phyloP scores from a whole-genome alignment of 2,797 vertebrate species.

The Cetoscarus ocellatus region DNA sequence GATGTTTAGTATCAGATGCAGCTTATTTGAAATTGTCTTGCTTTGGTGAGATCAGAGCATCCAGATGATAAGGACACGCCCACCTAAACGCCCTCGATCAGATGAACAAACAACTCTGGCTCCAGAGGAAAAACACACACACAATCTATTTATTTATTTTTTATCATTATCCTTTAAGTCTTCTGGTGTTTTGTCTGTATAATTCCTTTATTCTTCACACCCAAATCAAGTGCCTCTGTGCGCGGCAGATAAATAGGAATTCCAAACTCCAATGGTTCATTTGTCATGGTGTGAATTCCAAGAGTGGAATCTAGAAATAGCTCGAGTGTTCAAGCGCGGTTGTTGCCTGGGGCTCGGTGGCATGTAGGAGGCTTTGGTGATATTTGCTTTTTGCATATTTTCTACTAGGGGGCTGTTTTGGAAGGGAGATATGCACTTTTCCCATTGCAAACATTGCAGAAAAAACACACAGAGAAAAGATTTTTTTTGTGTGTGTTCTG shows the following conservation, averaged over 20 bases:
- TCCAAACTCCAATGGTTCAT: constrained; percentile 89
- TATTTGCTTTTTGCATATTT: constrained; percentile 90
- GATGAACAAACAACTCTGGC: constrained; percentile 76
- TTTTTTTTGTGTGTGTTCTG: constrained; percentile 74
- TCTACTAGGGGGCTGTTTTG: constrained; percentile 80
- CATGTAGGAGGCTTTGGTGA: constrained; percentile 91
- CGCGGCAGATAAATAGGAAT: constrained; percentile 88
- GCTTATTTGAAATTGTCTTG: constrained; percentile 65
- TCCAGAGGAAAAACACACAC: constrained; percentile 60
- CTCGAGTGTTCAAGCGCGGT: constrained; percentile 85
- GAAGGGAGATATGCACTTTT: constrained; percentile 82
- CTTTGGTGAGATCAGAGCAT: constrained; percentile 72
- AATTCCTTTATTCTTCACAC: constrained; percentile 89
- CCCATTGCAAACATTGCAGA: constrained; percentile 79
- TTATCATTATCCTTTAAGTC: constrained; percentile 84
- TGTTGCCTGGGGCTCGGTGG: constrained; percentile 85
- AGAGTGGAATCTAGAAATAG: constrained; percentile 90
- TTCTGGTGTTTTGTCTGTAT: constrained; percentile 81
- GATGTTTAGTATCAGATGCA: constrained; percentile 75
- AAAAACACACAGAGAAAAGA: constrained; percentile 43
- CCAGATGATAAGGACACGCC: constrained; percentile 79
- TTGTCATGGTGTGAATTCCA: constrained; percentile 90
- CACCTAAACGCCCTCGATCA: constrained; percentile 79
- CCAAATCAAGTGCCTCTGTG: constrained; percentile 87
- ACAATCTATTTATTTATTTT: constrained; percentile 84